Base-by-base conservation (phyloP, 2,888 invertebrate species). In the Lasioglossum vierecki region DNA sequence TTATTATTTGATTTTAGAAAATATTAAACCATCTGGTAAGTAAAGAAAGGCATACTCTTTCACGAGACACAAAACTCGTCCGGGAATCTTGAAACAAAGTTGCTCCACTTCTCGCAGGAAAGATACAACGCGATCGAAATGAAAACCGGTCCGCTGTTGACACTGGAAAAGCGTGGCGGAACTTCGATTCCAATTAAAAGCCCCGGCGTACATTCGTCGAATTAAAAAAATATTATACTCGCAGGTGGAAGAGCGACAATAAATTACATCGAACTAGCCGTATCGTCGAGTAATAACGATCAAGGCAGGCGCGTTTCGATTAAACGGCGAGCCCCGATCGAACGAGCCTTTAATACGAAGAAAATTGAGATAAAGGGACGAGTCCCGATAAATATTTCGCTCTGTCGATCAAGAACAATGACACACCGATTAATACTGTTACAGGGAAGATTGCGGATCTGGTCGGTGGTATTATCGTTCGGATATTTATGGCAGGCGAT, bases 401-500 rank as follows among this genome's bases (percentile, higher is more conserved):
- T 26, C 3, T 1, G 26, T 46, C 71, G 71, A 44, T 71, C 44
- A n/a, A 68, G 68, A 39, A 39, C 68, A 39, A 35, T 39, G 39
- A 8, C 70, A 88, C 70, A 46, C 72, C 4, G 63, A 26, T 60
- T 60, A 5, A 15, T 13, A 26, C n/a, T 22, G 22, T 60, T 26
- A 60, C 26, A 60, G 60, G 60, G 26, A 60, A 60, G 44, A 75
- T 68, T 73, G 49, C 66, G 66, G 68, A 76, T 60, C 83, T n/a
- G 35, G 15, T 77, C 57, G 79, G 15, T 11, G 46, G 39, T 66
- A 80, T 8, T 22, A 53, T 53, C 49, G 49, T 53, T 22, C 49
- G 22, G 49, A 18, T 53, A 84, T 88, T 90, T 88, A 88, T 87
- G 89, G 85, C 87, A 2, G 13, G 78, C 72, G 79, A 83, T 79